Evolutionary conservation across 2,797 vertebrate species (phyloP).

Genomic region (Bradypus variegatus): DNA sequence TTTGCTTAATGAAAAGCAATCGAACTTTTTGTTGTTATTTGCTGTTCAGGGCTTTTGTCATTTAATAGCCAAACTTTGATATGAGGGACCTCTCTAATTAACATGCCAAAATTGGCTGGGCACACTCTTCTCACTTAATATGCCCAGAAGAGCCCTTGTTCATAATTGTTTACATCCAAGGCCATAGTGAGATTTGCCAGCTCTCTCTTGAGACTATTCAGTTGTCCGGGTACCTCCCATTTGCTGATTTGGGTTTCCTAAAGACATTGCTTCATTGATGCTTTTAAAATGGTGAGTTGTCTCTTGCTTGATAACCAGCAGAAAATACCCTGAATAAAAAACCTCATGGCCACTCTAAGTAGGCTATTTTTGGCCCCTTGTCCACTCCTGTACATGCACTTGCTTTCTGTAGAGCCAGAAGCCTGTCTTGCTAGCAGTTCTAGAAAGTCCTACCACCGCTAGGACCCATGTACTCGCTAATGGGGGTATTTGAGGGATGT

Average conservation of each 20-base stretch:
- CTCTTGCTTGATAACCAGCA: slow-evolving; percentile 26
- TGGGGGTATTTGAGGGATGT: neutral
- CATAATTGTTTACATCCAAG: slow-evolving; percentile 16
- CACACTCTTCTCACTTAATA: neutral
- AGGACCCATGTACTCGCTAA: neutral
- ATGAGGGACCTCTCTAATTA: neutral
- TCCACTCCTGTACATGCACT: neutral
- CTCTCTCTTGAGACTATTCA: slow-evolving; percentile 1
- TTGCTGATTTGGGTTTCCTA: neutral
- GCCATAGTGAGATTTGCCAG: neutral
- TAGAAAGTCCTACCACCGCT: neutral
- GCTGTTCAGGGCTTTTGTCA: neutral
- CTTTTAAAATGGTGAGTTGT: slow-evolving; percentile 10
- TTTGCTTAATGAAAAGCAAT: slow-evolving; percentile 28
- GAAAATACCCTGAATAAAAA: slow-evolving; percentile 33
- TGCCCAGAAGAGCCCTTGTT: neutral
- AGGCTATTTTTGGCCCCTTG: neutral
- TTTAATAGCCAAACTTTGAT: neutral
- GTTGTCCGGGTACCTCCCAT: neutral
- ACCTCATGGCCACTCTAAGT: neutral
- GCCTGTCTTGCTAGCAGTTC: neutral
- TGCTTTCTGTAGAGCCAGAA: neutral
- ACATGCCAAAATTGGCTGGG: neutral
- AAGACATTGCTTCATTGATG: neutral
- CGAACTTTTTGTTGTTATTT: neutral